phyloP scores from a whole-genome alignment of 2,113 vertebrate genomes.

The Dasyprocta punctata region DNA sequence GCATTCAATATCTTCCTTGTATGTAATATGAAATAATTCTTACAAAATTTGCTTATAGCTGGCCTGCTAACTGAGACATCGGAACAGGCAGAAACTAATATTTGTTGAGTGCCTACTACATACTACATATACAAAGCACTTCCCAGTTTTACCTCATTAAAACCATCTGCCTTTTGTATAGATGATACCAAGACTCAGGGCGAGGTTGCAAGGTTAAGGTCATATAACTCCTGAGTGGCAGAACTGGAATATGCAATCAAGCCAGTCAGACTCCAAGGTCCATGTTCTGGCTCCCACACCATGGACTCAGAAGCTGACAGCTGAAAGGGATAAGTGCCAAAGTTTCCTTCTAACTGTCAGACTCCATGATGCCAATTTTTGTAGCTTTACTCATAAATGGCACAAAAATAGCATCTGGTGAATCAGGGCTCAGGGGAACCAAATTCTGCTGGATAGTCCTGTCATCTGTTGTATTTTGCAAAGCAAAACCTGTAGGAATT shows the following conservation, averaged over 20 bases:
- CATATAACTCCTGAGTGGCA: not conserved
- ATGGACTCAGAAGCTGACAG: not conserved
- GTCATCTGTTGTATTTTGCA: conserved; percentile 51
- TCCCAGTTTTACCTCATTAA: not conserved
- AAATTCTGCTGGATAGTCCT: not conserved
- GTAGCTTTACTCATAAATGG: conserved; percentile 45
- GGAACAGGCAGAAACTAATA: not conserved
- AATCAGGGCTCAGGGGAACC: conserved; percentile 43
- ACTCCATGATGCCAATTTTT: conserved; percentile 10
- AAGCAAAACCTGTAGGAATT: not conserved
- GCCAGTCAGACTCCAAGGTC: not conserved
- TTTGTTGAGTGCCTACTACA: not conserved
- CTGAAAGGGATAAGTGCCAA: not conserved
- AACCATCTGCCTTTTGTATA: not conserved
- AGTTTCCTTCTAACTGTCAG: not conserved
- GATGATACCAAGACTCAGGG: not conserved
- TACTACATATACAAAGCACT: not conserved
- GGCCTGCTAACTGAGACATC: not conserved
- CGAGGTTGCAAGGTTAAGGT: not conserved
- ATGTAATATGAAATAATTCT: not conserved
- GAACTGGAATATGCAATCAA: not conserved
- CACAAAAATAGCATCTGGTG: conserved; percentile 63
- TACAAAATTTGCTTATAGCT: not conserved
- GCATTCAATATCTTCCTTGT: not conserved
- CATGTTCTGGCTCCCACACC: not conserved